Base-by-base conservation (phyloP, 2,113 vertebrate species). In the Sylvia atricapilla region DNA sequence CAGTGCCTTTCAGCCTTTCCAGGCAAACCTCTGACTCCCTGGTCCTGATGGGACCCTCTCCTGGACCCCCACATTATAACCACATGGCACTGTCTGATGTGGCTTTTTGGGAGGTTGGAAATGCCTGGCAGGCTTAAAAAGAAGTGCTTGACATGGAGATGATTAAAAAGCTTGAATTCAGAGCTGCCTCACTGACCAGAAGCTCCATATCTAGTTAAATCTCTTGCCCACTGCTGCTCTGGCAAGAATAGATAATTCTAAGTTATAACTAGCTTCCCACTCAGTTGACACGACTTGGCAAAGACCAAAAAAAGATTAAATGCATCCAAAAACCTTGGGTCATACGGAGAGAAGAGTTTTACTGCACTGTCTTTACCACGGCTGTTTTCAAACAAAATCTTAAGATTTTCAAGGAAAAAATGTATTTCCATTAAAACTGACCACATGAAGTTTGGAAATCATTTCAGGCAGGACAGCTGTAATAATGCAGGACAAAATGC, bases 41-140 rank as follows among this genome's bases (percentile, higher is more conserved):
- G n/a, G 18, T 2, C 27, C 68, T 56, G 73, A 49, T 63, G 87
- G 56, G 60, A 72, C 47, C 30, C 68, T 37, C 75, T 35, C 31
- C 58, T 35, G 55, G n/a, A 70, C 27, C 23, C 24, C 60, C 62
- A 46, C 24, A 24, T 20, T 78, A 79, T 52, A 75, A 72, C n/a
- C 9, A 0, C 7, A 15, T 1, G 2, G 47, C 5, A 19, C n/a
- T 19, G 13, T 22, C 62, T 63, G 55, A 52, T 21, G 13, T 0
- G 0, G 47, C 46, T 80, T 75, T 49, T n/a, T n/a, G 62, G 35
- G 62, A 50, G 10, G 39, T 52, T 89, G 70, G 47, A 83, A 89
- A 59, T 11, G 47, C 60, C 67, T 23, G 2, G 39, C 43, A 75
- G 52, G 35, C 63, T 83, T 84, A 59, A 59, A 68, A 90, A 53